Conservation (phyloP, 2,888 invertebrate genomes). For the Drosophila kambysellisi region DNA sequence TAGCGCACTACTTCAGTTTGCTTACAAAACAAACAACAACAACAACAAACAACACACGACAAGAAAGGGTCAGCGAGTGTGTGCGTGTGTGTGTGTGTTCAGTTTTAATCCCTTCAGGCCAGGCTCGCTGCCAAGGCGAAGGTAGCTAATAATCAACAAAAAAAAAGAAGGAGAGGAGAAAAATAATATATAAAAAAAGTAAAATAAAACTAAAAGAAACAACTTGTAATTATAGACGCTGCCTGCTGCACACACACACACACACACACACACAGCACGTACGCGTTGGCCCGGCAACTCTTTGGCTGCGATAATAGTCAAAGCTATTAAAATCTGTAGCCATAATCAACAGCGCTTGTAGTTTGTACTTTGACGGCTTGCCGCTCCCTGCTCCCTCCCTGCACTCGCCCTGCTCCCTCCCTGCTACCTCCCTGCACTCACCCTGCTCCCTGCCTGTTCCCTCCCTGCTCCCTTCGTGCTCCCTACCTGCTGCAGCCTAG, state of each 20-base stretch:
- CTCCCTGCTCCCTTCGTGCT: slow-evolving; percentile 1
- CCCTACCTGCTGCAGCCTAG: neutral
- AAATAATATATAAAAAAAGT: slow-evolving; percentile 10
- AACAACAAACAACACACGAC: slow-evolving; percentile 43
- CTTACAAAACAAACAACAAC: slow-evolving; percentile 69
- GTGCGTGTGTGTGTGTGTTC: slow-evolving; percentile 1
- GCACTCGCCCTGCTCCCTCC: slow-evolving; percentile 14
- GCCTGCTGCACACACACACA: slow-evolving; percentile 8
- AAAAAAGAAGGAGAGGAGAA: slow-evolving; percentile 8
- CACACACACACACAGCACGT: slow-evolving; percentile 11
- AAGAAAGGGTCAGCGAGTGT: slow-evolving; percentile 48
- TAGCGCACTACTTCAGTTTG: slow-evolving; percentile 71
- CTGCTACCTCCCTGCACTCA: slow-evolving; percentile 6
- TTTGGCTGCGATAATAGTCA: slow-evolving; percentile 73
- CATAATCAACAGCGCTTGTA: slow-evolving; percentile 69
- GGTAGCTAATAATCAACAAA: slow-evolving; percentile 75
- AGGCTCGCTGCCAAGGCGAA: slow-evolving; percentile 37
- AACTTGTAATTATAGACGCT: slow-evolving; percentile 59
- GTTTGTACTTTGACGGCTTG: slow-evolving; percentile 18
- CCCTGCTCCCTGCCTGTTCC: slow-evolving; percentile 4
- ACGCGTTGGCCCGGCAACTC: slow-evolving; percentile 73
- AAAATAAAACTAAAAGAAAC: slow-evolving; percentile 38
- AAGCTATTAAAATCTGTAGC: slow-evolving; percentile 77
- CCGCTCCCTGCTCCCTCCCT: slow-evolving; percentile 8
- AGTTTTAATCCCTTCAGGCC: slow-evolving; percentile 73